phyloP scores from a whole-genome alignment of 2,113 vertebrate genomes.

The Neotragus moschatus region DNA sequence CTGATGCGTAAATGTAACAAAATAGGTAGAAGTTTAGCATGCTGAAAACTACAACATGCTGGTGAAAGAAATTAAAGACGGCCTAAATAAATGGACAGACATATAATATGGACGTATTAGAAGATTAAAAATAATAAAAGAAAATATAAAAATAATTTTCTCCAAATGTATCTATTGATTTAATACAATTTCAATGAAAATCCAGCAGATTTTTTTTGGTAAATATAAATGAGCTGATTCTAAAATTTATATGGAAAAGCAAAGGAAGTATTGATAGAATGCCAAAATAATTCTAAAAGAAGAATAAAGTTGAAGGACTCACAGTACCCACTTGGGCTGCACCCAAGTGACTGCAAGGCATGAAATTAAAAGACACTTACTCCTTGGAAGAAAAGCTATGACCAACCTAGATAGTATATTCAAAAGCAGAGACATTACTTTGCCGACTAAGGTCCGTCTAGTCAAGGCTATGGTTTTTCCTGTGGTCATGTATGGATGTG shows the following conservation, averaged over 20 bases:
- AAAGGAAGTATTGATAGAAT: not conserved
- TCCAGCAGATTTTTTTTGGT: not conserved
- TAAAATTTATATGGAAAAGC: not conserved
- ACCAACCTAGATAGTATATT: too few relatives aligned
- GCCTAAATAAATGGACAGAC: not conserved
- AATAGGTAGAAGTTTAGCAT: not conserved
- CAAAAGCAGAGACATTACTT: too few relatives aligned
- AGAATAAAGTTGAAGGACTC: not conserved
- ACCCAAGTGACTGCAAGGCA: too few relatives aligned
- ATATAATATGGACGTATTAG: not conserved
- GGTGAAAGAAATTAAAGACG: not conserved
- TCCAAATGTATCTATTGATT: not conserved
- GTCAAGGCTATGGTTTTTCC: too few relatives aligned
- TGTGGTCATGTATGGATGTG: too few relatives aligned
- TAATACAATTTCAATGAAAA: not conserved
- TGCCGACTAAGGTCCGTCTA: too few relatives aligned
- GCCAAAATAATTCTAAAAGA: not conserved
- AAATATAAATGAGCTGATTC: not conserved
- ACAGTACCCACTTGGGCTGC: too few relatives aligned
- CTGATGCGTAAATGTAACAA: not conserved
- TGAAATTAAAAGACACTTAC: too few relatives aligned
- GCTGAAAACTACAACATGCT: not conserved
- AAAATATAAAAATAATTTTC: not conserved
- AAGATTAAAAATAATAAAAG: not conserved
- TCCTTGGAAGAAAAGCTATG: too few relatives aligned